Conservation (phyloP, 2,113 vertebrate species). For the Corythornis cristatus region DNA sequence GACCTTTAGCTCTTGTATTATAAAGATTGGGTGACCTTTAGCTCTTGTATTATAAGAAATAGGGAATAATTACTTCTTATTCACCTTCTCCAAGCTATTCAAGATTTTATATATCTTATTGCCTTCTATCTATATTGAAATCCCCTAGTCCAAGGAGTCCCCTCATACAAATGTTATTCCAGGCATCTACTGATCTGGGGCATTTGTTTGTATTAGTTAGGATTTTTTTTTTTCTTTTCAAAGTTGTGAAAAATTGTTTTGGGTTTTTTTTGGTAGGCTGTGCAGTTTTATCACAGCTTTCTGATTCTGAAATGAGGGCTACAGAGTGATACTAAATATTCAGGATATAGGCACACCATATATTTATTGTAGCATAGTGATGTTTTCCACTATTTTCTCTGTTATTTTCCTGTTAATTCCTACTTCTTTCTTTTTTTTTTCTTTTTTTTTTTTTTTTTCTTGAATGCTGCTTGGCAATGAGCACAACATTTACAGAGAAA, state of each 20-base stretch:
- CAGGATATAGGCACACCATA: fast-evolving
- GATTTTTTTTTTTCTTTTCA: no score
- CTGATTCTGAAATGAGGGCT: neutral
- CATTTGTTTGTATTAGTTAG: neutral
- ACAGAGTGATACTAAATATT: neutral
- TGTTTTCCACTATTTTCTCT: neutral
- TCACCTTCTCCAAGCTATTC: neutral
- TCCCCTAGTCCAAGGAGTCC: neutral
- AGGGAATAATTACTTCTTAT: neutral
- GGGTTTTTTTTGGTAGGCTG: neutral
- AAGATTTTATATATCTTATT: neutral
- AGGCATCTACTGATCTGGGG: neutral
- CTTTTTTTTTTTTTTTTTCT: neutral
- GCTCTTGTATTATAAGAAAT: neutral
- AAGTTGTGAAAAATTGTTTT: no score
- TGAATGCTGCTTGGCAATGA: neutral
- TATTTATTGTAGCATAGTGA: neutral
- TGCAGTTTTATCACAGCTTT: neutral
- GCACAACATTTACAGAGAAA: neutral
- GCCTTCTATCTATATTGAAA: neutral
- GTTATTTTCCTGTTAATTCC: neutral
- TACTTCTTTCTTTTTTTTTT: neutral
- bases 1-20: neutral
- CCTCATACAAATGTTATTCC: neutral
- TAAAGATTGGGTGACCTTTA: neutral